These are phyloP conservation scores for Pseudomyrmex concolor DNA, from an alignment of 1,140 invertebrate species.

Conservation along the genomic window DNA sequence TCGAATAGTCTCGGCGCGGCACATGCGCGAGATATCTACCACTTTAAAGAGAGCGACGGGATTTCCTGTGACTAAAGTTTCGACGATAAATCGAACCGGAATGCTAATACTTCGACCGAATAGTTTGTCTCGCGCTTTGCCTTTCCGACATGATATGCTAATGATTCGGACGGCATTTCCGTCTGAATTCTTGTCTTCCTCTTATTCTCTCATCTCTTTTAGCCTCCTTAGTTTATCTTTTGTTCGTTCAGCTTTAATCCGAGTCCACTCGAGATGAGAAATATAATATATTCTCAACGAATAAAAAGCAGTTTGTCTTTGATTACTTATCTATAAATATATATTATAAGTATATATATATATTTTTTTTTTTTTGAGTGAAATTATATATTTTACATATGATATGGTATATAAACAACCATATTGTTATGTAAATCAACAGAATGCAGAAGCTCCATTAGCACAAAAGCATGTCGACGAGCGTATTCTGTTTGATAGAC, in stretches of 20 bases:
- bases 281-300: background rate
- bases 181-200: conserved; percentile 20
- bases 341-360: too few species aligned
- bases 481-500: conserved; percentile 6
- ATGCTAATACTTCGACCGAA: conserved; percentile 67
- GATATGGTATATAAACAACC: too few species aligned
- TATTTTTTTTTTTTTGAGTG: too few species aligned
- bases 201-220: background rate
- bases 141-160: conserved; percentile 55
- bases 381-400: too few species aligned
- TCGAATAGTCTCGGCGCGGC: conserved; percentile 9
- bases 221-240: background rate
- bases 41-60: conserved; percentile 35
- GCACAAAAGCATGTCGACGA: background rate
- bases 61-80: conserved; percentile 56
- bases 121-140: conserved; percentile 55
- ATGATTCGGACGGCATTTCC: conserved; percentile 43
- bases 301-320: background rate
- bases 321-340: background rate
- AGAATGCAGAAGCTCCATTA: background rate
- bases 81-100: conserved; percentile 66
- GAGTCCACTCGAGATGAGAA: background rate
- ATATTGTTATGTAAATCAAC: too few species aligned
- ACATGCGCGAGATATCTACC: conserved; percentile 17
- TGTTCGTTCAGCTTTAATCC: conserved; percentile 15